A percentile compares a stretch with the other conserved stretches of the same genome.
Conservation (phyloP, 2,113 vertebrate species). For the Paramisgurnus dabryanus region DNA sequence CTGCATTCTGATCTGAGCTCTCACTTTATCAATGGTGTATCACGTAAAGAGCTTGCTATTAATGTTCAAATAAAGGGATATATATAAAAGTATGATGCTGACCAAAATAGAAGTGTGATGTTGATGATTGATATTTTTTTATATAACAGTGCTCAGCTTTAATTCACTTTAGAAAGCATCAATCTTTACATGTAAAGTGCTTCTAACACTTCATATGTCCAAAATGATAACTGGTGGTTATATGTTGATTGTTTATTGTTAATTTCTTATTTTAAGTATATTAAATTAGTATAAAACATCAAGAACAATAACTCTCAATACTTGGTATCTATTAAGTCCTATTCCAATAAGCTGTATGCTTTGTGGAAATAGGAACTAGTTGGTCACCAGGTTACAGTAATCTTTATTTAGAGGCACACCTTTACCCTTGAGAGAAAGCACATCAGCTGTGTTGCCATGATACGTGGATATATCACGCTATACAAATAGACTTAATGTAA, state of each 20-base stretch:
- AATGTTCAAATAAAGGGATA: not conserved
- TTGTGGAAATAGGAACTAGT: not conserved
- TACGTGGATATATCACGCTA: conserved; percentile 10
- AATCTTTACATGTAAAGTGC: not conserved
- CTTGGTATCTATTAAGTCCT: not conserved
- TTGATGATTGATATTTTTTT: no score
- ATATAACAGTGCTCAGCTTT: no score
- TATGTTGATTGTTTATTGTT: not conserved
- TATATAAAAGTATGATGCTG: not conserved
- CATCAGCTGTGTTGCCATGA: conserved; percentile 22
- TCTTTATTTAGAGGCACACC: not conserved
- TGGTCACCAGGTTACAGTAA: conserved; percentile 34
- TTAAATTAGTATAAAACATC: not conserved
- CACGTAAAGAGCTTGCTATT: not conserved
- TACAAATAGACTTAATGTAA: conserved; percentile 4
- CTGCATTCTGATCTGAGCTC: not conserved
- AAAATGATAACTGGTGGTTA: no score
- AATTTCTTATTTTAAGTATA: not conserved
- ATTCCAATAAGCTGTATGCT: not conserved
- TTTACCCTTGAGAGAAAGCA: conserved; percentile 18
- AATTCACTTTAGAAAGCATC: not conserved
- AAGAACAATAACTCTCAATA: not conserved
- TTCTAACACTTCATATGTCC: no score
- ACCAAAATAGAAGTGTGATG: not conserved
- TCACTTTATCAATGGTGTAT: not conserved